These are phyloP conservation scores for Mormyrus lacerda DNA, from an alignment of 2,113 vertebrate species.

Conservation along the genomic window DNA sequence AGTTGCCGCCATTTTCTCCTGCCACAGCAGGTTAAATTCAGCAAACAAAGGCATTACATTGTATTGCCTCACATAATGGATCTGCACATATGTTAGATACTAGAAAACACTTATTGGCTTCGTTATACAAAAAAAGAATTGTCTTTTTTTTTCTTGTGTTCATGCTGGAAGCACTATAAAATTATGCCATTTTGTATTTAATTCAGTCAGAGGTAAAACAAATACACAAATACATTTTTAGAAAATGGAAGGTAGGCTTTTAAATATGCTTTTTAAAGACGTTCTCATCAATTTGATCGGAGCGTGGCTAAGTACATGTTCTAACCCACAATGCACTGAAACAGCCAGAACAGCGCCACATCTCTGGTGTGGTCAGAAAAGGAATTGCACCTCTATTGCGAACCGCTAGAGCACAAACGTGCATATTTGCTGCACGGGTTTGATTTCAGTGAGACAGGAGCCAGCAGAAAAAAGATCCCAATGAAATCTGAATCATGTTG, in stretches of 20 bases:
- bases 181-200: neutral
- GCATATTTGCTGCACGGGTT: neutral
- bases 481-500: neutral
- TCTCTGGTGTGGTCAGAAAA: neutral
- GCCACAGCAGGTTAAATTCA: neutral
- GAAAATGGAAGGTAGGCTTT: neutral
- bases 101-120: neutral
- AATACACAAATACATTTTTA: neutral
- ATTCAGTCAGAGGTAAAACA: neutral
- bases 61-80: neutral
- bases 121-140: neutral
- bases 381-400: neutral
- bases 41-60: neutral
- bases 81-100: neutral
- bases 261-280: neutral
- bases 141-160: neutral
- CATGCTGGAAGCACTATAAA: neutral
- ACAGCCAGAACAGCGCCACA: neutral
- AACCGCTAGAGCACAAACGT: neutral
- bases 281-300: neutral
- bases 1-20: neutral
- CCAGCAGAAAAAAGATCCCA: neutral
- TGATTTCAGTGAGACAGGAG: neutral
- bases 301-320: neutral
- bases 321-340: neutral